phyloP scores from a whole-genome alignment of 35 echinoderm and acorn worm species.

The Ophiothrix spiculata region DNA sequence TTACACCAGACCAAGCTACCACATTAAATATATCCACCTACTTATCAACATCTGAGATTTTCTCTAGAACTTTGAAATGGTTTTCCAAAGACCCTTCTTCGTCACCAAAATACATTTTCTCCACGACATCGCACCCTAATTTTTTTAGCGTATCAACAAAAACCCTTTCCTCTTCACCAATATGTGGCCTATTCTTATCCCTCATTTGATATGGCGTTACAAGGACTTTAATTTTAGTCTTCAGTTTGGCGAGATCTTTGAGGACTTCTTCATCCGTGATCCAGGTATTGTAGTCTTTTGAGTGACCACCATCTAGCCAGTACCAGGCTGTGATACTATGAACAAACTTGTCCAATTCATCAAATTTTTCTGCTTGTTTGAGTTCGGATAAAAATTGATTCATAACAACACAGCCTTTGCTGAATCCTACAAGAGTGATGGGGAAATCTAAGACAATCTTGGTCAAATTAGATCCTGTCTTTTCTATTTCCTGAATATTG shows the following conservation, averaged over 20 bases:
- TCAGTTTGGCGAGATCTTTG: constrained; percentile 5
- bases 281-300: constrained; percentile 25
- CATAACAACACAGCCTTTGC: constrained; percentile 73
- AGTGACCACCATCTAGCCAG: constrained; percentile 70
- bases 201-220: constrained; percentile 53
- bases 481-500: not conserved
- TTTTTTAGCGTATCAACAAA: constrained; percentile 61
- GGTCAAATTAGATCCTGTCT: too few relatives aligned
- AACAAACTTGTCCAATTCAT: constrained; percentile 12
- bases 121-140: constrained; percentile 33
- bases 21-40: too few relatives aligned
- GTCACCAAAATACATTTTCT: constrained; percentile 58
- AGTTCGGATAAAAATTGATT: constrained; percentile 71
- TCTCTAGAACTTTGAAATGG: constrained; percentile 51
- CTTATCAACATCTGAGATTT: too few relatives aligned
- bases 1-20: too few relatives aligned
- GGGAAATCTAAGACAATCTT: constrained; percentile 28
- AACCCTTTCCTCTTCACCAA: constrained; percentile 47
- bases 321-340: constrained; percentile 35
- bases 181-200: constrained; percentile 38
- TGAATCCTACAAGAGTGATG: constrained; percentile 53
- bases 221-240: constrained; percentile 46
- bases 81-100: constrained; percentile 41
- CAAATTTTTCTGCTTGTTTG: not conserved
- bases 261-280: constrained; percentile 59